Conservation (phyloP, 2,113 vertebrate genomes). For the Sorex araneus region DNA sequence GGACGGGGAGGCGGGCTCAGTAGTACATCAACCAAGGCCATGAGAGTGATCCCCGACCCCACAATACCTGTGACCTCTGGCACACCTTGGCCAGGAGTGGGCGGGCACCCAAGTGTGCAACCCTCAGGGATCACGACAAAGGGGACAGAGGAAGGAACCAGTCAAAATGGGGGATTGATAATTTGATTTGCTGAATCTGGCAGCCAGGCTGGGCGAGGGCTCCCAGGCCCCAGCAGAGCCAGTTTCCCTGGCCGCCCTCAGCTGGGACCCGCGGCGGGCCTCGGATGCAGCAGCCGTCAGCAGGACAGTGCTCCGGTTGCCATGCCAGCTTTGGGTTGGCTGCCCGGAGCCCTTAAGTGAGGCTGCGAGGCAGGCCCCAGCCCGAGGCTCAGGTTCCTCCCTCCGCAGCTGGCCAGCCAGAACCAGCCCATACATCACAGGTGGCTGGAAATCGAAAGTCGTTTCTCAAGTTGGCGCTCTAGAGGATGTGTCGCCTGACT, state of each 20-base stretch:
- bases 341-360: constrained; percentile 74
- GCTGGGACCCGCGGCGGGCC: background rate
- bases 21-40: no score
- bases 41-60: no score
- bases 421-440: constrained; percentile 78
- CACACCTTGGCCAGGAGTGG: no score
- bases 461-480: background rate
- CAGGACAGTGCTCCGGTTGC: constrained; percentile 72
- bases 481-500: background rate
- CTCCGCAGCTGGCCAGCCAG: constrained; percentile 21
- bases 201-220: background rate
- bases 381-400: constrained; percentile 29
- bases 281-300: constrained; percentile 54
- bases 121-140: no score
- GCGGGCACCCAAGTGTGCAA: no score
- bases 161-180: no score
- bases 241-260: background rate
- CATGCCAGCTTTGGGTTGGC: constrained; percentile 81
- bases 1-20: no score
- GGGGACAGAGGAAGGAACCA: no score
- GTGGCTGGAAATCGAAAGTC: constrained; percentile 78
- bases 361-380: background rate
- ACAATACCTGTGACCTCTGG: no score
- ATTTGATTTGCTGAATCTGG: background rate
- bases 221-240: background rate